phyloP scores from a whole-genome alignment of 2,113 vertebrate species.

The Microtus richardsoni region DNA sequence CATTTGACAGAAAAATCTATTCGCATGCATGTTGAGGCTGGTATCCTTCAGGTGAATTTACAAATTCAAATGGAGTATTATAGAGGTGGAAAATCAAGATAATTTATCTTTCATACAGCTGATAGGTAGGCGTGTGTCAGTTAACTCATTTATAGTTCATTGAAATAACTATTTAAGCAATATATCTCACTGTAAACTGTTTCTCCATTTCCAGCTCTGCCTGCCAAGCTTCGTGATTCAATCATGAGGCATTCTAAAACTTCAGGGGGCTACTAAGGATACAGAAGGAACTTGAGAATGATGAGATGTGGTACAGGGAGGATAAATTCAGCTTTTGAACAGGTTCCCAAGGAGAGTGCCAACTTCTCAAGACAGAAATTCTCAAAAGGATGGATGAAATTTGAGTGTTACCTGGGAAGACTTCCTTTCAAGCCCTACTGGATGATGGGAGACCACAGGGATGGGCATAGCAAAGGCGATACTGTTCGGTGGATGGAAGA shows the following conservation, averaged over 20 bases:
- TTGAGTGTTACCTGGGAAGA: neutral
- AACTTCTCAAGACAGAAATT: constrained; percentile 14
- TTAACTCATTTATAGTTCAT: neutral
- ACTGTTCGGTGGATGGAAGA: neutral
- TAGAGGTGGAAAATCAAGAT: neutral
- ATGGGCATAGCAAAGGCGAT: neutral
- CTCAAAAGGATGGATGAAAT: neutral
- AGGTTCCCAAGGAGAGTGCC: neutral
- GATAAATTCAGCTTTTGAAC: constrained; percentile 18
- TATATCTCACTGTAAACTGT: neutral
- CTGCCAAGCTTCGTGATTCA: neutral
- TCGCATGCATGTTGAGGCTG: neutral
- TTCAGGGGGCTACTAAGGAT: neutral
- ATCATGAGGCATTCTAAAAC: neutral
- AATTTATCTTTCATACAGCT: neutral
- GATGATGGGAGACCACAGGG: neutral
- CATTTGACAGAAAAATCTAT: constrained; percentile 38
- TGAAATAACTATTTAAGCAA: constrained; percentile 2
- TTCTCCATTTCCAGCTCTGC: neutral
- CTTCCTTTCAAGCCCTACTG: neutral
- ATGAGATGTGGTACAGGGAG: neutral
- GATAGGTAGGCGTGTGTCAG: neutral
- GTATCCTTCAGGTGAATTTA: neutral
- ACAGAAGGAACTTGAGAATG: neutral
- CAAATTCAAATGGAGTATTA: neutral